phyloP scores from a whole-genome alignment of 2,113 vertebrate genomes.

The Xenopus borealis region DNA sequence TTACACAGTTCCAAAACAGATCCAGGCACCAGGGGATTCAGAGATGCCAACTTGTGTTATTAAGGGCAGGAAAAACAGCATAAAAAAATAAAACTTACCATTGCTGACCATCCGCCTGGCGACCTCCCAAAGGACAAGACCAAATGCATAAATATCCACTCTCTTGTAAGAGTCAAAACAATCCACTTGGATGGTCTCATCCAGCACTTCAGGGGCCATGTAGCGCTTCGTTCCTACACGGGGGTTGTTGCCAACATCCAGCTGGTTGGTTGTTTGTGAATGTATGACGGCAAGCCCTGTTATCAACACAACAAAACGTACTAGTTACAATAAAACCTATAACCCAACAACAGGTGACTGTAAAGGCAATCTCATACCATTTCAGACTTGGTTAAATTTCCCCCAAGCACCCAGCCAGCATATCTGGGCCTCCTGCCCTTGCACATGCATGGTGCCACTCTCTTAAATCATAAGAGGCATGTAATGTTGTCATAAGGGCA shows the following conservation, averaged over 20 bases:
- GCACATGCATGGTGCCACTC: no score
- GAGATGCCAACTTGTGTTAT: neutral
- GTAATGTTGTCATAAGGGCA: no score
- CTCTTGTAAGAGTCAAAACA: slow-evolving; percentile 96
- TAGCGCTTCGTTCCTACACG: slow-evolving; percentile 97
- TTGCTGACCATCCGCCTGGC: slow-evolving; percentile 95
- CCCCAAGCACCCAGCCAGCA: no score
- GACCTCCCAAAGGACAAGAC: slow-evolving; percentile 96
- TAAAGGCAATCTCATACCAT: no score
- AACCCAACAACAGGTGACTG: no score
- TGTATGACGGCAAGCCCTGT: slow-evolving; percentile 96
- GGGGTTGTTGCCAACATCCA: slow-evolving; percentile 96
- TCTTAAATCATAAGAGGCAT: no score
- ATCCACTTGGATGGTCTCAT: slow-evolving; percentile 93
- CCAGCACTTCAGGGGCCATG: slow-evolving; percentile 95
- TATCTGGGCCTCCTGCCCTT: no score
- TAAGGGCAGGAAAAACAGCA: fast-evolving
- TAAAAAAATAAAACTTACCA: slow-evolving; percentile 69
- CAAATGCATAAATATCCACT: slow-evolving; percentile 96
- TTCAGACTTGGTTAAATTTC: no score
- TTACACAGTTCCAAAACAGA: fast-evolving
- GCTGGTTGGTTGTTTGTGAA: slow-evolving; percentile 93
- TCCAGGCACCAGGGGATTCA: neutral
- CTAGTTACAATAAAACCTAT: no score
- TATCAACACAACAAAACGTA: no score